Base-by-base conservation (phyloP, 2,888 invertebrate genomes). In the Himalopsyche kuldschensis region DNA sequence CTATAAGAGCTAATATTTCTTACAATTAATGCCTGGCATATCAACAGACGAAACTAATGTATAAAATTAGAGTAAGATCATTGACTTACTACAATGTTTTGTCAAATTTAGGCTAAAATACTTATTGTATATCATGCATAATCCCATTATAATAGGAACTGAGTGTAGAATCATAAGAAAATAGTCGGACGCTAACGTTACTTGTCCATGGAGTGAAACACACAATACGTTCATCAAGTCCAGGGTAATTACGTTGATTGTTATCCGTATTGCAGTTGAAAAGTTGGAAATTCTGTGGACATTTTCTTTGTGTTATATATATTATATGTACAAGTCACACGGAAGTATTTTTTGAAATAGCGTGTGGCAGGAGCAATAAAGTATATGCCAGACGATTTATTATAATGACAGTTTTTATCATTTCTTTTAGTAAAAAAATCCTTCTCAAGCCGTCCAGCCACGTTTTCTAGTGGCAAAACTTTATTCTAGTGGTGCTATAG, bases 221-320 rank as follows among this genome's bases (percentile, higher is more conserved):
- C 69, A 69, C 69, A 30, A 69, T 69, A 69, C 30, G 30, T 69
- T 69, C 69, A 69, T 69, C 69, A 69, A 69, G 69, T 69, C 69
- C 69, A 69, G 69, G 11, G 69, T 27, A 69, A 69, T 69, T 69
- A 69, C 69, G 69, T 24, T 17, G 76, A 76, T 76, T 76, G 76
- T 76, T 76, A 76, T 76, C 76, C 35, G 76, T 76, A 76, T n/a
- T 76, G 76, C 76, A 76, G 76, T 41, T 41, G 35, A 76, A 41
- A 35, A 35, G 35, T 76, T 76, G 76, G 27, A 76, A 32, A 76
- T 24, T 76, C 32, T 69, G 69, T 69, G 69, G 69, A 69, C 69
- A 69, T 76, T 35, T 76, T 41, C 76, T 76, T 76, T 76, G 30
- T 75, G 75, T 31, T 32, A 15, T 41, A 41, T 15, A 15, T 15